Evolutionary conservation across 2,113 vertebrate genomes (phyloP).

Genomic region (Brachypodius melanocephalos): DNA sequence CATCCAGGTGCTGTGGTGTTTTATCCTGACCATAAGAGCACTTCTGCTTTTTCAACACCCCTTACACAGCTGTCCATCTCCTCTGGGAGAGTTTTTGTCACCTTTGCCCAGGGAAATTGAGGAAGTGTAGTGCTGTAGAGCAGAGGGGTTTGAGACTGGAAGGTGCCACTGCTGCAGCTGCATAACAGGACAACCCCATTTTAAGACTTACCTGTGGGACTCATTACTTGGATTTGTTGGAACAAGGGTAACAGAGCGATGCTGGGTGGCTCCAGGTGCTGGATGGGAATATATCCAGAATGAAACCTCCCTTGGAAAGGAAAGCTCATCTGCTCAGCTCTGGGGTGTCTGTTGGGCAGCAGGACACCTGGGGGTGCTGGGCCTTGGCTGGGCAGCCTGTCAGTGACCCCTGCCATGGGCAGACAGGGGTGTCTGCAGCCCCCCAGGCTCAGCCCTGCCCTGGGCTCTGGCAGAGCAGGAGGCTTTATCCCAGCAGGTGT

Average conservation of each 20-base stretch:
- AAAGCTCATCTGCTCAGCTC: fast-evolving
- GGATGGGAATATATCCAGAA: not conserved
- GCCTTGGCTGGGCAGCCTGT: not conserved
- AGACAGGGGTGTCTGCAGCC: not conserved
- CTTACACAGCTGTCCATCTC: not conserved
- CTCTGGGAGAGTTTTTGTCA: not conserved
- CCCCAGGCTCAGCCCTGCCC: fast-evolving
- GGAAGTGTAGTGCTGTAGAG: not conserved
- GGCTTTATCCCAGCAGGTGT: not conserved
- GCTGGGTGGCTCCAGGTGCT: not conserved
- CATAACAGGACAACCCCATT: fast-evolving
- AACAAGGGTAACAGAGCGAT: fast-evolving
- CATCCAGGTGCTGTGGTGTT: not conserved
- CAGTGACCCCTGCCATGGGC: fast-evolving
- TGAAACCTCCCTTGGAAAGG: fast-evolving
- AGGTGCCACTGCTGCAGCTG: fast-evolving
- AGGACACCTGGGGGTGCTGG: not conserved
- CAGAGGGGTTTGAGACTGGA: not conserved
- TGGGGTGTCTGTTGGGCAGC: not conserved
- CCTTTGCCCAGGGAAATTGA: not conserved
- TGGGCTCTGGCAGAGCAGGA: fast-evolving
- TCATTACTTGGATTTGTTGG: not conserved
- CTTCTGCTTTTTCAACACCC: not conserved
- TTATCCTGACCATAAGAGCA: not conserved
- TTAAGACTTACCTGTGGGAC: not conserved